A percentile compares a stretch with the other conserved stretches of the same genome.
Conservation (phyloP, 2,797 vertebrate species). For the Petrocephalus schoutedeni region DNA sequence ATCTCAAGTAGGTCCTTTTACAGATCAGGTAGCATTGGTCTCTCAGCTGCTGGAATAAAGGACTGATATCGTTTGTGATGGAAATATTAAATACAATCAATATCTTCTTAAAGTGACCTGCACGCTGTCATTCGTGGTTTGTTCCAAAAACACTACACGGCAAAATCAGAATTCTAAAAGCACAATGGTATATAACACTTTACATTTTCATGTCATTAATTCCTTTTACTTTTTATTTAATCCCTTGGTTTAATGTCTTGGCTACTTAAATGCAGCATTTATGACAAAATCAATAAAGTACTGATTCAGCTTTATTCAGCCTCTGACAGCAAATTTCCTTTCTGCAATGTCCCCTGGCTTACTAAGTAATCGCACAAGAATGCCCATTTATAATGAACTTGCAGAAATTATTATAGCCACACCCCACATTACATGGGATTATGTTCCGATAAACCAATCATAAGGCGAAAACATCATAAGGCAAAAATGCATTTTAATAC, state of each 20-base stretch:
- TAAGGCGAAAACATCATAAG: no score
- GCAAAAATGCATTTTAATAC: no score
- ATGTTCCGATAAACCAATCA: no score
- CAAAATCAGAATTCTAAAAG: not conserved
- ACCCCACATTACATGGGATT: no score
- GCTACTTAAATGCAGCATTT: not conserved
- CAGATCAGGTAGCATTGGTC: not conserved
- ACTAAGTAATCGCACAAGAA: not conserved
- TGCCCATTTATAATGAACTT: not conserved
- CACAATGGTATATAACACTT: conserved; percentile 1
- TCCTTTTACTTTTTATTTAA: not conserved
- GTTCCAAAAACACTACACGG: not conserved
- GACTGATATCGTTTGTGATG: conserved; percentile 14
- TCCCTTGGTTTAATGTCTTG: not conserved
- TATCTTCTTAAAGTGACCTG: conserved; percentile 14
- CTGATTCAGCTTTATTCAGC: not conserved
- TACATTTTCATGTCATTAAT: not conserved
- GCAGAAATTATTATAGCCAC: not conserved
- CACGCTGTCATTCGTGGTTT: not conserved
- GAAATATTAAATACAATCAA: conserved; percentile 23
- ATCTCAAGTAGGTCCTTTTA: not conserved
- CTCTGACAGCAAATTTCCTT: not conserved
- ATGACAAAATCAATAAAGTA: conserved; percentile 10
- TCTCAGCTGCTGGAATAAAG: not conserved
- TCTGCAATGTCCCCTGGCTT: not conserved